Base-by-base conservation (phyloP, 2,888 invertebrate species). In the Pemphredon lugubris region DNA sequence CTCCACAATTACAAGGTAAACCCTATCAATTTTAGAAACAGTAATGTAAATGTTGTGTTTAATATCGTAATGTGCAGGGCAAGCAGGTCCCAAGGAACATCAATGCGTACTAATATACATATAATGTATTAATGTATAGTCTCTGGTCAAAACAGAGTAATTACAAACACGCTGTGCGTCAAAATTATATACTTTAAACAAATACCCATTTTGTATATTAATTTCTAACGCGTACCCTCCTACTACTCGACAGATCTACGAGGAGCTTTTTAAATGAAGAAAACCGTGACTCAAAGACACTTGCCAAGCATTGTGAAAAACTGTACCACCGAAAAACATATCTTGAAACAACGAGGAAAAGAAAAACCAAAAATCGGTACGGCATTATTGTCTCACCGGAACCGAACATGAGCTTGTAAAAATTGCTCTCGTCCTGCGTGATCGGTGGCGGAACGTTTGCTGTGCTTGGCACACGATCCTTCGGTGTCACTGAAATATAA, bases 361-460 rank as follows among this genome's bases (percentile, higher is more conserved):
- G n/a, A 67, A 61, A 16, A 21, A 34, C 7, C 2, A 5, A 9
- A 21, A 26, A 47, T 11, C 13, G 26, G 6, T 6, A 16, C 1
- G 14, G 51, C 21, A 44, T 55, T 44, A 18, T 30, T 50, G n/a
- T 61, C 84, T 83, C 57, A 89, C 89, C 89, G 48, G 77, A 79
- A 67, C 83, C 83, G 59, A 87, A 88, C 75, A 86, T 83, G 34
- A 84, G 74, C 44, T 85, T 84, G 63, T 85, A 88, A 78, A 83
- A 88, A 26, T 81, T 73, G 45, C 60, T 81, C 57, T 89, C 89
- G 7, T 88, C 88, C 11, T 80, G 66, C 2, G 84, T 81, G 16
- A 82, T 71, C 54, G 51, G 20, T 1, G 39, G 32, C 48, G 42
- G 47, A 20, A 14, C 20, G 23, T 37, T 73, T 13, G 58, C 48